Percentiles rank a stretch among this genome's conserved stretches.
phyloP scores from a whole-genome alignment of 1,140 invertebrate species.

The Elysia chlorotica region DNA sequence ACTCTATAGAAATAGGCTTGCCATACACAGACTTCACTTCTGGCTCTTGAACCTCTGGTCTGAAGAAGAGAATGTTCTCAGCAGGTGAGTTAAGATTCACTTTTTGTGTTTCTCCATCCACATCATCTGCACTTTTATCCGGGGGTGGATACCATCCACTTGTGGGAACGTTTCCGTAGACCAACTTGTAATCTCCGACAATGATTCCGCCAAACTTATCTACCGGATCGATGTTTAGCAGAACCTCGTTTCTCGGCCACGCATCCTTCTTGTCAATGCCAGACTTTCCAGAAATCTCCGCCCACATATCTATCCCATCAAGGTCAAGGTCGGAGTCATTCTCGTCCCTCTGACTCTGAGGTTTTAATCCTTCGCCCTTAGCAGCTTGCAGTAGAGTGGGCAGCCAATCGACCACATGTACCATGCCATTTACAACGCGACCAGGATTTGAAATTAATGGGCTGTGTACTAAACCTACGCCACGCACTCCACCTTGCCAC shows the following conservation, averaged over 20 bases:
- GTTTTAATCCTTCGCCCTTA: too few relatives aligned
- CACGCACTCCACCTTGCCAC: slow-evolving; percentile 88
- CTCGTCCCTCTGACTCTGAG: slow-evolving; percentile 58
- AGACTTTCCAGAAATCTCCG: slow-evolving; percentile 68
- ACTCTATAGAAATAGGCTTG: slow-evolving; percentile 32
- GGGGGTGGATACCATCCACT: slow-evolving; percentile 48
- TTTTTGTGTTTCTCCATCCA: background rate
- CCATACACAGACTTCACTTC: background rate
- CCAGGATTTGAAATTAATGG: slow-evolving; percentile 66
- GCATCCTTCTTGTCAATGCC: too few relatives aligned
- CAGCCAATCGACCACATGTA: slow-evolving; percentile 88
- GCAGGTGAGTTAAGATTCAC: background rate
- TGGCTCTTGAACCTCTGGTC: background rate
- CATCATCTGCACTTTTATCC: background rate
- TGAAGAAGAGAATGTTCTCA: background rate
- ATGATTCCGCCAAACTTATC: slow-evolving; percentile 74
- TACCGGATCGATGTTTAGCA: slow-evolving; percentile 89
- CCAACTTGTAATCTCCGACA: slow-evolving; percentile 79
- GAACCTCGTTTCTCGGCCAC: slow-evolving; percentile 70
- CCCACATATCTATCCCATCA: slow-evolving; percentile 83
- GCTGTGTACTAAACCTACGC: slow-evolving; percentile 80
- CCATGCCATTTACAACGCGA: slow-evolving; percentile 71
- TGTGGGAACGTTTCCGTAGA: slow-evolving; percentile 71
- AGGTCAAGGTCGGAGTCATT: slow-evolving; percentile 63
- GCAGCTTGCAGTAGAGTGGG: slow-evolving; percentile 85